phyloP scores from a whole-genome alignment of 2,113 vertebrate species.

The Microcebus griseorufus region DNA sequence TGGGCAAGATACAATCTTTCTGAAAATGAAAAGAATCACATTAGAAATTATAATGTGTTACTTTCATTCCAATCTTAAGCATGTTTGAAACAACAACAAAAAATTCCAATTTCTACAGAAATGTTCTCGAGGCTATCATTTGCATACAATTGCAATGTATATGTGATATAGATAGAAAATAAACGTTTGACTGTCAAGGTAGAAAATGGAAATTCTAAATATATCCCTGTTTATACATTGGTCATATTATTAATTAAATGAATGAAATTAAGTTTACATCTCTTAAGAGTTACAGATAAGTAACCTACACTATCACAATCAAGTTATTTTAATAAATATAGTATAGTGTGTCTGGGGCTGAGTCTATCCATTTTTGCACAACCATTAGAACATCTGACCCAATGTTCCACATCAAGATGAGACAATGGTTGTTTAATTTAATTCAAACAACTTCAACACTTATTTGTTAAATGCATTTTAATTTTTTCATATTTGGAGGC shows the following conservation, averaged over 20 bases:
- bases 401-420: too few relatives aligned
- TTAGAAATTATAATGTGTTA: conserved; percentile 70
- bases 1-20: conserved; percentile 70
- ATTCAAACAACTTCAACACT: neutral
- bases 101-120: conserved; percentile 59
- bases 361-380: neutral
- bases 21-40: conserved; percentile 68
- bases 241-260: conserved; percentile 31
- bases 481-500: neutral
- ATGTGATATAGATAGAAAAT: conserved; percentile 6
- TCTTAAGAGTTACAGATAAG: conserved; percentile 14
- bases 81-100: conserved; percentile 31
- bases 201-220: conserved; percentile 38
- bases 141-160: conserved; percentile 46
- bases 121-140: conserved; percentile 56
- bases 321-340: neutral
- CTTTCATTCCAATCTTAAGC: conserved; percentile 67
- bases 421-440: neutral
- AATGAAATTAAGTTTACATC: neutral
- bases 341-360: neutral
- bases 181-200: neutral
- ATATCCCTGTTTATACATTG: conserved; percentile 9
- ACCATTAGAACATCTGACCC: too few relatives aligned
- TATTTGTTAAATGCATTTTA: conserved; percentile 36
- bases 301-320: neutral